phyloP scores from a whole-genome alignment of 1,140 invertebrate genomes.

The Temnothorax curvispinosus region DNA sequence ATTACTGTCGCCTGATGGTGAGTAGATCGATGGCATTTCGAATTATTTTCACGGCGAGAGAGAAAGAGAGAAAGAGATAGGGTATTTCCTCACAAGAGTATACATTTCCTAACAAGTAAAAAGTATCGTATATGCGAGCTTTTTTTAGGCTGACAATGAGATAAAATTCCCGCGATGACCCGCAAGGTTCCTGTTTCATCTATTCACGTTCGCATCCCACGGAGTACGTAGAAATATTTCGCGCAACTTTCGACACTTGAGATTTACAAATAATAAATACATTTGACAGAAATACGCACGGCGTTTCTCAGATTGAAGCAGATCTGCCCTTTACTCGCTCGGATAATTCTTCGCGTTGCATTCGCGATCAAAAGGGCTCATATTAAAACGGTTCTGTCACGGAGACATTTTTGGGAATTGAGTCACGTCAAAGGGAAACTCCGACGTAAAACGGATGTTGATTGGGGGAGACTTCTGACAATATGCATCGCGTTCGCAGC shows the following conservation, averaged over 20 bases:
- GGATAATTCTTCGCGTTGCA: neutral
- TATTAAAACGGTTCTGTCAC: conserved; percentile 29
- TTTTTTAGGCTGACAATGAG: neutral
- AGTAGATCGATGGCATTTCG: neutral
- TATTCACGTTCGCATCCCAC: neutral
- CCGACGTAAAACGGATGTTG: conserved; percentile 20
- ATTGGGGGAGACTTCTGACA: conserved; percentile 50
- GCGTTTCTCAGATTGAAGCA: neutral
- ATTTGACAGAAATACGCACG: too few species aligned
- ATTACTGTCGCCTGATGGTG: neutral
- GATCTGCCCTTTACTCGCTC: neutral
- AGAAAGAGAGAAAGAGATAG: neutral
- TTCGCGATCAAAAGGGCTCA: neutral
- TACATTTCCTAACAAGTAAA: neutral
- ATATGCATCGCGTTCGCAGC: conserved; percentile 16
- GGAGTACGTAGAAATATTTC: neutral
- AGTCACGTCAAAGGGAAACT: conserved; percentile 24
- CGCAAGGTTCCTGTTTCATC: neutral
- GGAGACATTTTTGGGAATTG: conserved; percentile 6
- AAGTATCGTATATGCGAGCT: neutral
- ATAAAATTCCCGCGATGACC: neutral
- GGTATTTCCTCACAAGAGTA: neutral
- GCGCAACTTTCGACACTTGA: neutral
- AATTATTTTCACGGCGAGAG: neutral
- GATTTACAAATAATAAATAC: neutral